Conservation (phyloP, 2,797 vertebrate genomes). For the Thunnus albacares region DNA sequence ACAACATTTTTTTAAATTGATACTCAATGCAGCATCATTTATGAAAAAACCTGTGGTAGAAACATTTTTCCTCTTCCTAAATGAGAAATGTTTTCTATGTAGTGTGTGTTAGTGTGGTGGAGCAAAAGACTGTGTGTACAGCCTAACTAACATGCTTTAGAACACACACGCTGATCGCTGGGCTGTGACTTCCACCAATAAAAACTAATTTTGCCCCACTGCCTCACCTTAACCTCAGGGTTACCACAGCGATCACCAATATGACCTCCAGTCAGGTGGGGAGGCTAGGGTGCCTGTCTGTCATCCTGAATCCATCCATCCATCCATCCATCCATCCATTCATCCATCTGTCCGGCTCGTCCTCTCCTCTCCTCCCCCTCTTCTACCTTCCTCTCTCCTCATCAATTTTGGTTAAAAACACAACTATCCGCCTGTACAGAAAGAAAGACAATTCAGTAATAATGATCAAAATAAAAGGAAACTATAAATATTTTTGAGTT, state of each 20-base stretch:
- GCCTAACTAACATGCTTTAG: conserved; percentile 11
- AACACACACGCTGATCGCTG: conserved; percentile 41
- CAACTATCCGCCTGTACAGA: too few species aligned
- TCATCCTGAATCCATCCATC: conserved; percentile 30
- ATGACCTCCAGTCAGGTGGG: conserved; percentile 51
- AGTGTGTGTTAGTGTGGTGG: neutral
- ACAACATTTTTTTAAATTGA: neutral
- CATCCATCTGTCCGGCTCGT: neutral
- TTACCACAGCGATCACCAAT: conserved; percentile 37
- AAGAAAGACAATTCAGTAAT: neutral
- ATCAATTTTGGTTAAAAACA: too few species aligned
- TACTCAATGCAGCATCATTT: neutral
- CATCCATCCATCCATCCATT: conserved; percentile 9
- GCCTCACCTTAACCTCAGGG: conserved; percentile 32
- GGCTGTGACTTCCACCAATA: conserved; percentile 62
- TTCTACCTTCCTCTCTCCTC: conserved; percentile 4
- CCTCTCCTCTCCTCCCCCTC: neutral
- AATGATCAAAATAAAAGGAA: neutral
- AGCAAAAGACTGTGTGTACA: neutral
- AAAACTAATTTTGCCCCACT: conserved; percentile 43
- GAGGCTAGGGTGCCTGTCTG: conserved; percentile 30
- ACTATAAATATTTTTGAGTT: neutral
- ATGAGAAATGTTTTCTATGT: too few species aligned
- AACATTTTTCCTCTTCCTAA: too few species aligned
- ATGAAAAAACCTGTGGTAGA: neutral